phyloP scores from a whole-genome alignment of 1,140 invertebrate species.

The Gryon sp. region DNA sequence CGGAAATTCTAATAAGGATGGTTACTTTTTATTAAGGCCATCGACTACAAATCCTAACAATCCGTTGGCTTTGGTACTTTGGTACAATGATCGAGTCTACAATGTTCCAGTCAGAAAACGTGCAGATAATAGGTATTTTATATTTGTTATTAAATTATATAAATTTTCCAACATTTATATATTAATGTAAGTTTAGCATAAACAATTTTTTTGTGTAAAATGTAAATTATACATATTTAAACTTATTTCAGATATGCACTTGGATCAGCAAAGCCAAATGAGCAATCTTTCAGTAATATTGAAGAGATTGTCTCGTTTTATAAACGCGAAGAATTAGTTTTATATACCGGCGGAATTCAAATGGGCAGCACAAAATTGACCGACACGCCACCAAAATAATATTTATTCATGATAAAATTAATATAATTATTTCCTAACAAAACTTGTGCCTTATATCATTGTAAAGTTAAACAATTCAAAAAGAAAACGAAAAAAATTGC shows the following conservation, averaged over 20 bases:
- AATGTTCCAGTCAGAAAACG: conserved; percentile 76
- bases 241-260: conserved; percentile 71
- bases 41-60: conserved; percentile 72
- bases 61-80: conserved; percentile 74
- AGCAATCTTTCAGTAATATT: conserved; percentile 70
- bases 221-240: no score
- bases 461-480: background rate
- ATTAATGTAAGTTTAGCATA: no score
- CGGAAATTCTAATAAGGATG: conserved; percentile 67
- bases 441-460: conserved; percentile 3
- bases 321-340: conserved; percentile 69
- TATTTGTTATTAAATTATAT: conserved; percentile 7
- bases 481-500: background rate
- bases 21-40: conserved; percentile 76
- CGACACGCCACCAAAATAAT: conserved; percentile 71
- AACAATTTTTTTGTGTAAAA: conserved; percentile 10
- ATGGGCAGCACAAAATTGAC: conserved; percentile 74
- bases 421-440: no score
- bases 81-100: conserved; percentile 75
- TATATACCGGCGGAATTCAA: conserved; percentile 71
- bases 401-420: background rate
- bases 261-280: conserved; percentile 70
- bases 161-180: no score
- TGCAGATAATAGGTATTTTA: conserved; percentile 71
- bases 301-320: conserved; percentile 76